Evolutionary conservation across 2,797 vertebrate genomes (phyloP).

Genomic region (Triplophysa yarkandensis): DNA sequence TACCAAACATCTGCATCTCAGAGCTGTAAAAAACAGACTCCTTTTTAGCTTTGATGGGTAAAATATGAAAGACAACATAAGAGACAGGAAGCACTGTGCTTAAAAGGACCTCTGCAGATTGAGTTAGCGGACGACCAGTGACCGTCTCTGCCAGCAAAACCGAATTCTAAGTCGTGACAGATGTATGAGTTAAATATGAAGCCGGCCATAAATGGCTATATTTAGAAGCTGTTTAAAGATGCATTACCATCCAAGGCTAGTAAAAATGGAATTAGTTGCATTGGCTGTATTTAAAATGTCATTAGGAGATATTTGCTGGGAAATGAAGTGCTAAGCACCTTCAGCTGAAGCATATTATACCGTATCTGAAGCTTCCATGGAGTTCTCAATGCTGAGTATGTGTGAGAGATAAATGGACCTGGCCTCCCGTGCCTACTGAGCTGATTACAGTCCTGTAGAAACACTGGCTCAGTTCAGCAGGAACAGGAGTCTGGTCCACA

Average conservation of each 20-base stretch:
- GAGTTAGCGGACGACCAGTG: constrained; percentile 68
- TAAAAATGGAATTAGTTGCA: constrained; percentile 76
- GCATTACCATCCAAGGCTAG: constrained; percentile 80
- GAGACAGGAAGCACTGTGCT: constrained; percentile 50
- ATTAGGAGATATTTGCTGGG: constrained; percentile 75
- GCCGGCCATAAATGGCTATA: constrained; percentile 77
- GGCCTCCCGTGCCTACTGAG: constrained; percentile 99
- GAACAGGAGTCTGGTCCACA: constrained; percentile 97
- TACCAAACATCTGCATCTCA: constrained; percentile 46
- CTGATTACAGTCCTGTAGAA: constrained; percentile 98
- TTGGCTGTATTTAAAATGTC: constrained; percentile 74
- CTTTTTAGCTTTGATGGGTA: constrained; percentile 48
- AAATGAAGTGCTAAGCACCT: constrained; percentile 65
- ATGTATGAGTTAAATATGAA: constrained; percentile 82
- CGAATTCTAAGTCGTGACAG: constrained; percentile 73
- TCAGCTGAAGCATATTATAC: constrained; percentile 49
- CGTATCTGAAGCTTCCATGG: constrained; percentile 27
- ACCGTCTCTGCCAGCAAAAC: constrained; percentile 47
- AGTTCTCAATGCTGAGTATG: constrained; percentile 3
- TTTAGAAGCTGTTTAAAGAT: constrained; percentile 81
- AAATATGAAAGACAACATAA: constrained; percentile 49
- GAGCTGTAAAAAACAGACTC: constrained; percentile 25
- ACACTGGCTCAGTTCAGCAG: constrained; percentile 99
- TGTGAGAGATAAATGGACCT: constrained; percentile 57
- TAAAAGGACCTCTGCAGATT: constrained; percentile 43